Evolutionary conservation across 2,113 vertebrate genomes (phyloP).

Genomic region (Merops nubicus): DNA sequence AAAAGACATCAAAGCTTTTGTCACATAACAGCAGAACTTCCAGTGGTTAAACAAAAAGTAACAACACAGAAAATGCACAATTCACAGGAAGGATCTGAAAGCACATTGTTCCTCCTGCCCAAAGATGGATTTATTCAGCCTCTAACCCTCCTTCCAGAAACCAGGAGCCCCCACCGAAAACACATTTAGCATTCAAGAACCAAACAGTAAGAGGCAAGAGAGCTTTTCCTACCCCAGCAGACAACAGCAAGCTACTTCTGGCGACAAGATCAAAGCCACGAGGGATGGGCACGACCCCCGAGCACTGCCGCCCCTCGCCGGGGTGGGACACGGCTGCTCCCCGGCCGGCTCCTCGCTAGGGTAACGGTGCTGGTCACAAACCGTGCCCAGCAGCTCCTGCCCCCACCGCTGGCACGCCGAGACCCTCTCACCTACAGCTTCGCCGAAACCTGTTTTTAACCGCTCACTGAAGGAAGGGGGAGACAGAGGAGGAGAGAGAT

Average conservation of each 20-base stretch:
- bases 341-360: background rate
- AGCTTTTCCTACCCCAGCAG: background rate
- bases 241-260: background rate
- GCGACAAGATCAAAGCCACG: background rate
- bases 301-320: background rate
- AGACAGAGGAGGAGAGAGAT: background rate
- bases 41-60: background rate
- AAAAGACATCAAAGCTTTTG: slow-evolving; percentile 9
- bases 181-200: background rate
- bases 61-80: background rate
- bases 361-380: background rate
- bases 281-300: background rate
- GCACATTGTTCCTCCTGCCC: background rate
- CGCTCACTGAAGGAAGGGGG: background rate
- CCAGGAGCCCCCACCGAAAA: background rate
- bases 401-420: background rate
- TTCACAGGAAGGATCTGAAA: background rate
- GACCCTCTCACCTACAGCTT: background rate
- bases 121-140: background rate
- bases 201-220: background rate
- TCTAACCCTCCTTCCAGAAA: background rate
- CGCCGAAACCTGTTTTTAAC: background rate
- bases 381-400: background rate
- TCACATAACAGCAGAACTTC: background rate
- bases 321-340: background rate